Percentiles rank a stretch among this genome's conserved stretches.
Evolutionary conservation across 2,888 invertebrate genomes (phyloP).

Genomic region (Automeris io): DNA sequence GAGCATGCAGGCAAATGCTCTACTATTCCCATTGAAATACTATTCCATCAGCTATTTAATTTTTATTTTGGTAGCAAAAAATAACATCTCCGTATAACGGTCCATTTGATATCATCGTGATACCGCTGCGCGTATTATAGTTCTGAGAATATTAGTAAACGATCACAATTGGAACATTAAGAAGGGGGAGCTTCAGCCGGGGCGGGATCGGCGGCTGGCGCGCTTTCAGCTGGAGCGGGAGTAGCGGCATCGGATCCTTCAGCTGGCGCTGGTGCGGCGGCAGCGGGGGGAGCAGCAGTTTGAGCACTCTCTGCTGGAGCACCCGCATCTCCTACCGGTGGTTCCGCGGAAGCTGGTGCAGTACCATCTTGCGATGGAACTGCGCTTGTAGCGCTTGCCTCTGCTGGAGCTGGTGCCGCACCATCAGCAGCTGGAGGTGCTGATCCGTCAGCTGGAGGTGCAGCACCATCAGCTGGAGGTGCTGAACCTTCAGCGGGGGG

Average conservation of each 20-base stretch:
- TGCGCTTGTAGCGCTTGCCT: no score
- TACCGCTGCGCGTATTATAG: slow-evolving; percentile 12
- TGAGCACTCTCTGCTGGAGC: no score
- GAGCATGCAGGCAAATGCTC: slow-evolving; percentile 35
- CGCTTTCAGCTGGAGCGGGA: slow-evolving; percentile 17
- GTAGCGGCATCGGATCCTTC: slow-evolving; percentile 20
- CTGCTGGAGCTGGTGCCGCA: slow-evolving; percentile 18
- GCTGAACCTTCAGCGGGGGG: slow-evolving; percentile 23
- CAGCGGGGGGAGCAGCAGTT: slow-evolving; percentile 20
- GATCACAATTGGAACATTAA: slow-evolving; percentile 15
- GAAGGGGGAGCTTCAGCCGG: slow-evolving; percentile 13
- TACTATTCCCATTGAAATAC: slow-evolving; percentile 27
- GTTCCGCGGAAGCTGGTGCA: no score
- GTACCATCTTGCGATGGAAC: no score
- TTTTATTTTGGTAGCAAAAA: slow-evolving; percentile 52
- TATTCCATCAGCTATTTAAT: slow-evolving; percentile 70
- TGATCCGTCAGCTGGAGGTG: slow-evolving; percentile 17
- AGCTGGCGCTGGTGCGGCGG: slow-evolving; percentile 18
- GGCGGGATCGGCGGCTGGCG: slow-evolving; percentile 21
- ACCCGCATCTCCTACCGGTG: no score
- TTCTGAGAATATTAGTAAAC: slow-evolving; percentile 17
- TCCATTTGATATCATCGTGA: slow-evolving; percentile 1
- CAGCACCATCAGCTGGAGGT: slow-evolving; percentile 22
- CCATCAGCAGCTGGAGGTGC: slow-evolving; percentile 18
- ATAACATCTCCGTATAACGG: slow-evolving; percentile 19